Evolutionary conservation across 2,888 invertebrate species (phyloP).

Genomic region (Lomographa bimaculata): DNA sequence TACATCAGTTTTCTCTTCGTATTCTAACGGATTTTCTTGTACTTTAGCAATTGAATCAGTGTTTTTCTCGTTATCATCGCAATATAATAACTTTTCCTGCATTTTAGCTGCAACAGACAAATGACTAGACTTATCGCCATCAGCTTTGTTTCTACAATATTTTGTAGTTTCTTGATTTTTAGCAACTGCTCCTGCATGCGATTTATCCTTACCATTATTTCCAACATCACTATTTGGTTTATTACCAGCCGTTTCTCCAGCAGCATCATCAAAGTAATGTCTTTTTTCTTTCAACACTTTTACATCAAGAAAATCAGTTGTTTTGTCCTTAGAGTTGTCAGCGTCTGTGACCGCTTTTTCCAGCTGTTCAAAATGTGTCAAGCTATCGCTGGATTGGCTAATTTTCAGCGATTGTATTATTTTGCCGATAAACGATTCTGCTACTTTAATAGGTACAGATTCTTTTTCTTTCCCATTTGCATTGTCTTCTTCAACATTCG

Average conservation of each 20-base stretch:
- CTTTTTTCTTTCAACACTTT: constrained; percentile 51
- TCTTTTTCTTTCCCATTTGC: constrained; percentile 23
- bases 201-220: not conserved
- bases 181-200: not conserved
- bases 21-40: not conserved
- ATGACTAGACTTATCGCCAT: not conserved
- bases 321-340: constrained; percentile 19
- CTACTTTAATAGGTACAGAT: no score
- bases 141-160: not conserved
- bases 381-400: constrained; percentile 43
- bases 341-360: constrained; percentile 44
- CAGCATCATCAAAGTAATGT: constrained; percentile 28
- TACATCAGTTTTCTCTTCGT: not conserved
- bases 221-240: no score
- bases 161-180: constrained; percentile 1
- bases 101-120: constrained; percentile 5
- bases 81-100: constrained; percentile 8
- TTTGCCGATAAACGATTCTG: constrained; percentile 46
- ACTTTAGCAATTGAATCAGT: not conserved
- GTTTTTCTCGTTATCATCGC: constrained; percentile 10
- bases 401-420: constrained; percentile 48
- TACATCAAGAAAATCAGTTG: constrained; percentile 38
- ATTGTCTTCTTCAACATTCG: not conserved
- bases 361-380: constrained; percentile 55
- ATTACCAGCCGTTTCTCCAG: no score